phyloP scores from a whole-genome alignment of 2,888 invertebrate genomes.

The Cynaeus angustus region DNA sequence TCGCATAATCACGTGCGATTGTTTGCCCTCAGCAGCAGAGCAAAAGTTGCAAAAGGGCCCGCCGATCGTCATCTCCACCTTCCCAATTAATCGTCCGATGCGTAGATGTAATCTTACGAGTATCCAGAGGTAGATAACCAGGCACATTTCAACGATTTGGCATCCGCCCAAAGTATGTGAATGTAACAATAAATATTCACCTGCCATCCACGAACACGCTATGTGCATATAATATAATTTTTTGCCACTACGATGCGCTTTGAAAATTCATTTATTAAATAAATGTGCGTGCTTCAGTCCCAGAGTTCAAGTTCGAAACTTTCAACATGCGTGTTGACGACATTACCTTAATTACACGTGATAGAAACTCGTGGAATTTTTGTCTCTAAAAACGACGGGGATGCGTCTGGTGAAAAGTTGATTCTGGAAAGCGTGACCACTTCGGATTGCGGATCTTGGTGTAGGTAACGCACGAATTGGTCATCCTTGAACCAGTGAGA shows the following conservation, averaged over 20 bases:
- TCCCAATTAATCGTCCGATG: constrained; percentile 39
- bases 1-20: no score
- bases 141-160: constrained; percentile 59
- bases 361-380: no score
- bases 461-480: no score
- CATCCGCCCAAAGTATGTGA: constrained; percentile 62
- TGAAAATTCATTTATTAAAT: constrained; percentile 56
- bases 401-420: no score
- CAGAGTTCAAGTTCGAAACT: background rate
- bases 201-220: constrained; percentile 59
- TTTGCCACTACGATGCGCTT: constrained; percentile 59
- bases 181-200: constrained; percentile 63
- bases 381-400: no score
- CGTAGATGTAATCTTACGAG: constrained; percentile 51
- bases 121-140: constrained; percentile 57
- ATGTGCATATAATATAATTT: constrained; percentile 60
- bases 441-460: no score
- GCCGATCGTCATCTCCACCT: background rate
- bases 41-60: no score
- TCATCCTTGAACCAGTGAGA: no score
- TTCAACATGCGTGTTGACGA: background rate
- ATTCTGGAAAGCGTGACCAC: no score
- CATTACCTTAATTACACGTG: background rate
- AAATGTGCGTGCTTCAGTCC: constrained; percentile 38
- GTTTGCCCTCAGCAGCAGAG: no score